A percentile compares a stretch with the other conserved stretches of the same genome.
Evolutionary conservation across 2,113 vertebrate species (phyloP).

Genomic region (Malaclemys terrapin): DNA sequence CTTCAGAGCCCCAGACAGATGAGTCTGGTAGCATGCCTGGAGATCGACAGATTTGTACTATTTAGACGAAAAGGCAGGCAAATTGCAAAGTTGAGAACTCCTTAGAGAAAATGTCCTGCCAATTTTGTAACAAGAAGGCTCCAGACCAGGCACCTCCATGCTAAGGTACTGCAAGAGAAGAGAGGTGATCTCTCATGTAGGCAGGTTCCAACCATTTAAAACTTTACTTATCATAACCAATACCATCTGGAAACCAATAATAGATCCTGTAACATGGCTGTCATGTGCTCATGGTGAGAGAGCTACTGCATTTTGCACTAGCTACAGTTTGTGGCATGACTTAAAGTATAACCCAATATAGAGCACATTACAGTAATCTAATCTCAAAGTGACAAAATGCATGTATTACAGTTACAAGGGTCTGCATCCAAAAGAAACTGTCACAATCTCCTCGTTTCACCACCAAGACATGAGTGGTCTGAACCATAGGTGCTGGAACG

Average conservation of each 20-base stretch:
- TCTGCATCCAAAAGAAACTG: background rate
- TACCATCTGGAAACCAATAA: background rate
- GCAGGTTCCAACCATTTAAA: background rate
- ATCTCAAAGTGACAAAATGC: slow-evolving; percentile 17
- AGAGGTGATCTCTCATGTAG: background rate
- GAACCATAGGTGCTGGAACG: no score
- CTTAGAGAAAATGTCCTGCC: background rate
- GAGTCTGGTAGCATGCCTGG: slow-evolving; percentile 11
- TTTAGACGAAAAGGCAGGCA: background rate
- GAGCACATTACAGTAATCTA: background rate
- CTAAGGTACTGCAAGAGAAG: background rate
- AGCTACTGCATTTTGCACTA: background rate
- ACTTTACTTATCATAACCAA: background rate
- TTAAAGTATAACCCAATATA: background rate
- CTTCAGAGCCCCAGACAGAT: background rate
- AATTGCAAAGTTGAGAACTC: slow-evolving; percentile 6
- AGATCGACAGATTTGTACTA: background rate
- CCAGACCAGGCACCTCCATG: background rate
- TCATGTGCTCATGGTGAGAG: background rate
- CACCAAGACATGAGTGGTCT: no score
- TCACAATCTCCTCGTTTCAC: background rate
- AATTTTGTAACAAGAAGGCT: background rate
- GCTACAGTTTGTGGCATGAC: background rate
- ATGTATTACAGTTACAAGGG: background rate
- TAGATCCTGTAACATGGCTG: slow-evolving; percentile 8